Base-by-base conservation (phyloP, 2,113 vertebrate genomes). In the Jacana jacana region DNA sequence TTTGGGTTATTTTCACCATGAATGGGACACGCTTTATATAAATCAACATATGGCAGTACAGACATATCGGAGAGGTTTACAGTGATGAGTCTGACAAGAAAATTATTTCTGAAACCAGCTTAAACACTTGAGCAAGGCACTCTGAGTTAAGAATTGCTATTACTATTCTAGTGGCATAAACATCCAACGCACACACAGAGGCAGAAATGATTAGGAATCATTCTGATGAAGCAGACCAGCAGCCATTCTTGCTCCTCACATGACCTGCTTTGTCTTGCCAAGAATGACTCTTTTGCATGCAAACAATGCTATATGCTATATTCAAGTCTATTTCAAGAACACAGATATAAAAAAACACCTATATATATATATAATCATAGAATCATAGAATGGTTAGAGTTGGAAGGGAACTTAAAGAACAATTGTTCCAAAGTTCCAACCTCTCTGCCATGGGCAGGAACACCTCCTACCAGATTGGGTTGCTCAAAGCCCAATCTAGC, bases 31-130 rank as follows among this genome's bases (percentile, higher is more conserved):
- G 1, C 48, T 78, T 92, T 52, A 61, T 75, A 61, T 61, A 87
- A 92, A 87, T 81, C 70, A 92, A 76, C 37, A 76, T 69, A 64
- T n/a, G 52, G 30, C 57, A 79, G 31, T 52, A 87, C 39, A 89
- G 86, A 64, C 46, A 49, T 58, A 88, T 27, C 60, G 66, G 52
- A 90, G 60, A 89, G 61, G 33, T 79, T 94, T 82, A 60, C 39
- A 85, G 39, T 65, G 89, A 91, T 61, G 57, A 72, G 66, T 48
- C 73, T 85, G 91, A 95, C 78, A 95, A 65, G 84, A 89, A 97
- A 94, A 87, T 89, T 71, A 44, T 94, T 95, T 84, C 78, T 87
- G 65, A 96, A 93, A 81, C 5, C 13, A 86, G 39, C 57, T 88
- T 86, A 92, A 93, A 91, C 72, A 89, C 86, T 91, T 57, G 30